A percentile compares a stretch with the other conserved stretches of the same genome.
These are phyloP conservation scores for Lysiphlebus fabarum DNA, from an alignment of 1,140 invertebrate species.

Conservation along the genomic window DNA sequence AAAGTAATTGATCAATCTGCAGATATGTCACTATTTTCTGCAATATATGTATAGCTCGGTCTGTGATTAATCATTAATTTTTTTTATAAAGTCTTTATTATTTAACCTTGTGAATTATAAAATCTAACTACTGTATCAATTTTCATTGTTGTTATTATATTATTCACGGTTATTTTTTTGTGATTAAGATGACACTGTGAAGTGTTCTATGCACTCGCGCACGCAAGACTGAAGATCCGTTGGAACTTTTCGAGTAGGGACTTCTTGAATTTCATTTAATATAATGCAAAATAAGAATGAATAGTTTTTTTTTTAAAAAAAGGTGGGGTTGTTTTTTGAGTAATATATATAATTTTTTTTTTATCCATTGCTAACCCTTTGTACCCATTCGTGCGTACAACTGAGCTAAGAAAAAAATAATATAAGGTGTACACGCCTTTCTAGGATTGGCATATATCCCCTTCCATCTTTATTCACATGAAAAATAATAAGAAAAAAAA, in stretches of 20 bases:
- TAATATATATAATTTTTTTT: no score
- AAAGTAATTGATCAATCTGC: no score
- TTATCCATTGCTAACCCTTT: conserved; percentile 5
- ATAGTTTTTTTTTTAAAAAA: conserved; percentile 5
- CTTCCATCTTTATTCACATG: not conserved
- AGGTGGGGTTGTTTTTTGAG: conserved; percentile 10
- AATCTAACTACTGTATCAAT: not conserved
- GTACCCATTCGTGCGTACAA: conserved; percentile 10
- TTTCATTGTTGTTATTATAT: not conserved
- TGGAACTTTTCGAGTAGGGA: conserved; percentile 24
- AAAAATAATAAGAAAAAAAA: no score
- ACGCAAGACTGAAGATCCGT: conserved; percentile 15
- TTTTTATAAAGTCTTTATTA: no score
- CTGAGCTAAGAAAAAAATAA: no score
- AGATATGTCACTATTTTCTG: no score
- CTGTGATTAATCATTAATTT: no score
- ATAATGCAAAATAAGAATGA: not conserved
- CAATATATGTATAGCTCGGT: no score
- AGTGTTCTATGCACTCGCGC: conserved; percentile 19
- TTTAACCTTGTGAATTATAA: no score
- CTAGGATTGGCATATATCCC: conserved; percentile 23
- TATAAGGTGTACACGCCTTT: conserved; percentile 34
- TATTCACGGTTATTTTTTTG: not conserved
- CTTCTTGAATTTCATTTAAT: conserved; percentile 27
- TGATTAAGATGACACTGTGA: not conserved